These are phyloP conservation scores for Myiozetetes cayanensis DNA, from an alignment of 2,113 vertebrate genomes.

Conservation along the genomic window DNA sequence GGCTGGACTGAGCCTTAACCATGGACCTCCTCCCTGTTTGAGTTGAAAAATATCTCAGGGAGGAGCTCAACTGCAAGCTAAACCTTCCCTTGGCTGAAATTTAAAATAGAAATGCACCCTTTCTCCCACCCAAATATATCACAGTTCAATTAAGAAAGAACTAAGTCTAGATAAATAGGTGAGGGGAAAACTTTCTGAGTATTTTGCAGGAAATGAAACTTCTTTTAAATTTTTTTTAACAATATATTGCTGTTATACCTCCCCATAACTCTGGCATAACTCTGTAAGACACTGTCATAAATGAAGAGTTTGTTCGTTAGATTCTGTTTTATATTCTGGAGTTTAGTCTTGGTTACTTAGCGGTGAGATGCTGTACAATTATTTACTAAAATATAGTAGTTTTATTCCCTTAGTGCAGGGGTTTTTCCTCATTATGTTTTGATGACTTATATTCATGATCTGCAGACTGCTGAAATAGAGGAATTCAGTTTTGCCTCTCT, in stretches of 20 bases:
- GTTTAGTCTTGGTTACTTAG: not conserved
- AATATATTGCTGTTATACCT: not conserved
- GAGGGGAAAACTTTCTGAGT: not conserved
- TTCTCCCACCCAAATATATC: not conserved
- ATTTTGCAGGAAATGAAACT: not conserved
- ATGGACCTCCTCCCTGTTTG: accelerated
- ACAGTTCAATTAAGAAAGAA: not conserved
- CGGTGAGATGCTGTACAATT: not conserved
- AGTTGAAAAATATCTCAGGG: not conserved
- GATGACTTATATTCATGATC: not conserved
- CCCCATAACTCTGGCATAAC: not conserved
- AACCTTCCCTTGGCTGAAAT: not conserved
- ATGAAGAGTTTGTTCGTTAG: not conserved
- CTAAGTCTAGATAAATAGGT: not conserved
- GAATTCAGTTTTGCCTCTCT: constrained; percentile 15
- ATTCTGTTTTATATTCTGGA: not conserved
- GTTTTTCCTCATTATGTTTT: not conserved
- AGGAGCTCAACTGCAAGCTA: not conserved
- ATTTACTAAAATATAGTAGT: not conserved
- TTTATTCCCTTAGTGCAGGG: not conserved
- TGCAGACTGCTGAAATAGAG: constrained; percentile 1
- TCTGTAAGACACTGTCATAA: not conserved
- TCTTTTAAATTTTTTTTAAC: not conserved
- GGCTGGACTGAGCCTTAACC: not conserved
- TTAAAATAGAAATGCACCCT: not conserved